Evolutionary conservation across 2,888 invertebrate genomes (phyloP), one percentile per base, ranked within the genome.

Genomic region (Monopis laevigella): DNA sequence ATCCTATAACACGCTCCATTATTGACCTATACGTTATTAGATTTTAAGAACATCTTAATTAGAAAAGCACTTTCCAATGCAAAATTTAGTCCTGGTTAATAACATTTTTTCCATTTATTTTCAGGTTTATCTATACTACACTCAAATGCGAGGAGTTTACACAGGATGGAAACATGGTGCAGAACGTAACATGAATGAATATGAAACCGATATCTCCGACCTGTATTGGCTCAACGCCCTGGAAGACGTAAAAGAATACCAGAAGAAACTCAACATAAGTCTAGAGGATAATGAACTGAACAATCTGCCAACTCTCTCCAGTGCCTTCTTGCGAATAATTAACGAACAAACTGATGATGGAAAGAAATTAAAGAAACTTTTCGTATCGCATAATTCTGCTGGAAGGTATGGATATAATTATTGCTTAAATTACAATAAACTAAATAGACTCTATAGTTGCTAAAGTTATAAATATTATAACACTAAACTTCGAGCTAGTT

Each of bases 311-410:
- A 67, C 73, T 27, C 43, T 75, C 14, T 86, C 85, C 48, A 89
- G 87, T 52, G 88, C 85, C 29, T 83, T 89, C 47, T 66, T 88
- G 45, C 88, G 86, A 59, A 60, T 88, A 16, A 71, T 84, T 12
- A 82, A 78, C 36, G 71, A 71, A 46, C 71, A 67, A 16, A 61
- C 56, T 55, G 77, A 66, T 2, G 62, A 69, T 40, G 73, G 71
- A 16, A 55, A 49, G 8, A 48, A 50, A 1, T 59, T 48, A 34
- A 58, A 74, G 48, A 81, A 82, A 66, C 82, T 95, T 19, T 89
- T 86, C 46, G 82, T 92, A 12, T 88, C 91, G 0, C 95, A 96
- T 58, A 91, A 90, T 55, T 88, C 91, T 2, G 93, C 91, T 65
- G 89, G 86, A 55, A 82, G 82, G 86, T 88, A 62, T 2, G n/a